These are phyloP conservation scores for Sylvilagus floridanus DNA, from an alignment of 2,797 vertebrate genomes.

Conservation along the genomic window DNA sequence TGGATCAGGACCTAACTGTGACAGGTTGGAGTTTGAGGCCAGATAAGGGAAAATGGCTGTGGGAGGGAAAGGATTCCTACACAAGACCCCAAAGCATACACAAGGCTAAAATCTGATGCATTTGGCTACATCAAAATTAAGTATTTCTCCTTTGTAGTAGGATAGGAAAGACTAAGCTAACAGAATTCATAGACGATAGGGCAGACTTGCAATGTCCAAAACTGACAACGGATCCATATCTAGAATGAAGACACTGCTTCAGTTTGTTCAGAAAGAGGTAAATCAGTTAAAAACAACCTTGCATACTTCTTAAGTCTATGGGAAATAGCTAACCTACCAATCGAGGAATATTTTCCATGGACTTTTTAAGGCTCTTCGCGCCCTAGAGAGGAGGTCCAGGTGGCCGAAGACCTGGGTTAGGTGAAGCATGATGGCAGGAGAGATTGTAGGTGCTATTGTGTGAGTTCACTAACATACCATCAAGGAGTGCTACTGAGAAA, in stretches of 20 bases:
- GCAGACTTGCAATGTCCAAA: not conserved
- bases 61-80: slow-evolving; percentile 16
- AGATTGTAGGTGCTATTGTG: no score
- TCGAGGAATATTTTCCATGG: not conserved
- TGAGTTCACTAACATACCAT: no score
- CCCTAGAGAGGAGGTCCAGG: no score
- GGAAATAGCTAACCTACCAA: slow-evolving; percentile 9
- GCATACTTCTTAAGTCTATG: not conserved
- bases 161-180: not conserved
- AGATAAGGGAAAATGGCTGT: not conserved
- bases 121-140: slow-evolving; percentile 20
- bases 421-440: no score
- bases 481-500: no score
- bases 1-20: not conserved
- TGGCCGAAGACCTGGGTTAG: no score
- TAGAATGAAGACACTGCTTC: slow-evolving; percentile 23
- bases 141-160: not conserved
- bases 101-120: slow-evolving; percentile 22
- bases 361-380: no score
- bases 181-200: not conserved
- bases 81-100: not conserved
- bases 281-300: slow-evolving; percentile 12
- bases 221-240: slow-evolving; percentile 16
- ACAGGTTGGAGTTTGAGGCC: not conserved
- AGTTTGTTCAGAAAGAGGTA: slow-evolving; percentile 15